Percentiles rank a stretch among this genome's conserved stretches.
phyloP scores from a whole-genome alignment of 2,888 invertebrate genomes.

The Eupithecia inturbata region DNA sequence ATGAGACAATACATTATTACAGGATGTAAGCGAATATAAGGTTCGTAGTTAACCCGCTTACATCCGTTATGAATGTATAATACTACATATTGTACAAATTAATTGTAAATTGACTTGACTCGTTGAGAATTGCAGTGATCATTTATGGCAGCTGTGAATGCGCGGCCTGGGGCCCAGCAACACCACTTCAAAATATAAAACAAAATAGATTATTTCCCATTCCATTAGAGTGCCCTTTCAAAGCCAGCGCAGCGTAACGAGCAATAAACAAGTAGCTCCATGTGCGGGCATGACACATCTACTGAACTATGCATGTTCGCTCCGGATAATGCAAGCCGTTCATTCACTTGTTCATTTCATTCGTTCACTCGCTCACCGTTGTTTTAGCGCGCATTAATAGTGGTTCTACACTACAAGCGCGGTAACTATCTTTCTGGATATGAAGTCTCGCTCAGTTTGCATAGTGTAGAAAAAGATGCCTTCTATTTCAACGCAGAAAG shows the following conservation, averaged over 20 bases:
- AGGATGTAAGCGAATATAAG: too few species aligned
- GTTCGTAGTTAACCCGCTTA: too few species aligned
- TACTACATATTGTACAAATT: too few species aligned
- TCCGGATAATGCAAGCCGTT: constrained; percentile 1
- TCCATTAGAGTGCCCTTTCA: constrained; percentile 1
- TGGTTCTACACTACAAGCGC: too few species aligned
- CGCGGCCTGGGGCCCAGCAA: background rate
- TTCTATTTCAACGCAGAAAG: too few species aligned
- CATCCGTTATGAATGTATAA: too few species aligned
- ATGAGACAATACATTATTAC: too few species aligned
- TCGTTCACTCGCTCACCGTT: background rate
- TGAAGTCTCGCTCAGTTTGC: too few species aligned
- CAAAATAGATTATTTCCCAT: background rate
- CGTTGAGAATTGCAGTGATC: background rate
- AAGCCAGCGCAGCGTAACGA: background rate
- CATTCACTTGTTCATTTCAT: background rate
- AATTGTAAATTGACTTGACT: background rate
- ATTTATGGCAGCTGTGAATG: too few species aligned
- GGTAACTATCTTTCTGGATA: too few species aligned
- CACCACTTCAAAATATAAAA: background rate
- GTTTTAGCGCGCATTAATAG: background rate
- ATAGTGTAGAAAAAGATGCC: too few species aligned
- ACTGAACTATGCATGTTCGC: constrained; percentile 25
- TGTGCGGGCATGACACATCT: constrained; percentile 5
- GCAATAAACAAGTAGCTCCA: constrained; percentile 21